A percentile compares a stretch with the other conserved stretches of the same genome.
Evolutionary conservation across 2,797 vertebrate species (phyloP).

Genomic region (Pagetopsis macropterus): DNA sequence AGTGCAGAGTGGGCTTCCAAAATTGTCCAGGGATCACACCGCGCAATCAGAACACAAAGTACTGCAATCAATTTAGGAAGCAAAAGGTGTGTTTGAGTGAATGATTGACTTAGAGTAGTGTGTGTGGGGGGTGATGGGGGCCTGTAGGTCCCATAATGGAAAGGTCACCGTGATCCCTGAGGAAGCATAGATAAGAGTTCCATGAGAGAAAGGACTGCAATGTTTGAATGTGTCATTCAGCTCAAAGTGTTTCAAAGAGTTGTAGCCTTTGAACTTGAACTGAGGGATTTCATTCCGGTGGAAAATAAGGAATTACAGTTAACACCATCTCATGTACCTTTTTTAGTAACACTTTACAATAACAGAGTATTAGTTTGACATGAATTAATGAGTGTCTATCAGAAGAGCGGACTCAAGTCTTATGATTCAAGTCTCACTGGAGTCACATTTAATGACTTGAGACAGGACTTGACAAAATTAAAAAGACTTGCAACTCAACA

Average conservation of each 20-base stretch:
- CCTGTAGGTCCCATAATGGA: conserved; percentile 40
- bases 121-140: background rate
- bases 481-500: no score
- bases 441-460: no score
- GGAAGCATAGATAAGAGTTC: conserved; percentile 57
- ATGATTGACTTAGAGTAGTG: background rate
- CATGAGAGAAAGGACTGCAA: conserved; percentile 53
- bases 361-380: no score
- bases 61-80: conserved; percentile 56
- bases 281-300: background rate
- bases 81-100: background rate
- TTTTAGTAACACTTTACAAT: no score
- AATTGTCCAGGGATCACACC: conserved; percentile 57
- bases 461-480: no score
- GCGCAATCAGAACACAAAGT: conserved; percentile 44
- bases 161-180: conserved; percentile 56
- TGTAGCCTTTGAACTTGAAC: background rate
- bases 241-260: conserved; percentile 1
- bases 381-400: no score
- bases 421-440: no score
- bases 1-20: conserved; percentile 29
- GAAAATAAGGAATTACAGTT: no score
- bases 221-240: conserved; percentile 19
- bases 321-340: no score
- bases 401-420: no score